Conservation (phyloP, 2,888 invertebrate genomes). For the Tiliacea aurago region DNA sequence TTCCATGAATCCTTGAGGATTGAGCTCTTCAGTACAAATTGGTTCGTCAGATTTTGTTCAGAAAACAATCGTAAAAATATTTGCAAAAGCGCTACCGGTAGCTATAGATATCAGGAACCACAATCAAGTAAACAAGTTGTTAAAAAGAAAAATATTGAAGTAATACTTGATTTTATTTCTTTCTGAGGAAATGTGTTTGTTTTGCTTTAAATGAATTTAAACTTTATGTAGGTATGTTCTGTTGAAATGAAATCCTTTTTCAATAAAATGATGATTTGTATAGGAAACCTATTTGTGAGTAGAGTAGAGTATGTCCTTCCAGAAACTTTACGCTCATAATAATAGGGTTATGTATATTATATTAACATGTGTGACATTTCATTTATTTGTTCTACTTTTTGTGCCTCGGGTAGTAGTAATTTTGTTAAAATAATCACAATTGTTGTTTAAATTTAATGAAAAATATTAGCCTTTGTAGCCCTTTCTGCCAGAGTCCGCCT, state of each 20-base stretch:
- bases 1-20: neutral
- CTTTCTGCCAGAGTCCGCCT: neutral
- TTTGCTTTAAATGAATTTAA: neutral
- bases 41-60: neutral
- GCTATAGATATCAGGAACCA: neutral
- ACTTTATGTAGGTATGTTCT: neutral
- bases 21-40: neutral
- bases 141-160: neutral
- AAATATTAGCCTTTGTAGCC: neutral
- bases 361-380: neutral
- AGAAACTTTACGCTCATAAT: neutral
- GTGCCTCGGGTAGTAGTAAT: too few species aligned
- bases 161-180: neutral
- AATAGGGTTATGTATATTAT: neutral
- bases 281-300: neutral
- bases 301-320: neutral
- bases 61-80: neutral
- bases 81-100: too few species aligned
- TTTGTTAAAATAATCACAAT: too few species aligned
- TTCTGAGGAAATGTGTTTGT: neutral
- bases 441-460: neutral
- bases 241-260: neutral
- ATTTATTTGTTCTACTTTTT: neutral
- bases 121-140: slow-evolving; percentile 3
- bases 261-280: neutral